Percentiles rank a stretch among this genome's conserved stretches.
Conservation (phyloP, 2,113 vertebrate genomes). For the Sterrhoptilus dennistouni region DNA sequence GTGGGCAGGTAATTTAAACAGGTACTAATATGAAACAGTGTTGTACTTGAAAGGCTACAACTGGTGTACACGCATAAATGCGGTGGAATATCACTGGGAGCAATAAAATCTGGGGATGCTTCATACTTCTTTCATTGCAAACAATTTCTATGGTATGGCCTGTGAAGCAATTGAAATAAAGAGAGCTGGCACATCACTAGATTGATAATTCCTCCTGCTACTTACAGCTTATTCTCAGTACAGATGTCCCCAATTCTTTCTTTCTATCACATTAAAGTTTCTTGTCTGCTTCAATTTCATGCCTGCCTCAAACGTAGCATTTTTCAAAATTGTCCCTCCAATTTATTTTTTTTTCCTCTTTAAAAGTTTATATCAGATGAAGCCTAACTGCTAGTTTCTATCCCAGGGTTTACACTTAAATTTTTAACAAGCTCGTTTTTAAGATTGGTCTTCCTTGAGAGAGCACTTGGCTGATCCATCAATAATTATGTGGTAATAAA, state of each 20-base stretch:
- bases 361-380: conserved; percentile 30
- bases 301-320: conserved; percentile 20
- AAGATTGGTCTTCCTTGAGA: conserved; percentile 41
- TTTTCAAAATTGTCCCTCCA: conserved; percentile 26
- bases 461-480: conserved; percentile 45
- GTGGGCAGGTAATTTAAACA: conserved; percentile 38
- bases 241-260: conserved; percentile 64
- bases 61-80: neutral
- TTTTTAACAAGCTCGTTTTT: conserved; percentile 22
- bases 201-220: conserved; percentile 63
- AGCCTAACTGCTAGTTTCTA: conserved; percentile 23
- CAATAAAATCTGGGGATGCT: conserved; percentile 37
- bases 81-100: conserved; percentile 41
- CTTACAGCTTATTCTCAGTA: conserved; percentile 50
- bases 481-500: conserved; percentile 59
- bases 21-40: neutral
- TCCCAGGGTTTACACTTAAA: conserved; percentile 14
- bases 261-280: conserved; percentile 57
- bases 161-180: conserved; percentile 61
- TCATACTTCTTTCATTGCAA: conserved; percentile 53
- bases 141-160: conserved; percentile 43
- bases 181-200: conserved; percentile 63
- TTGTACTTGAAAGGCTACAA: conserved; percentile 49
- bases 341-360: neutral
- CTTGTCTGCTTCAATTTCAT: conserved; percentile 62